Conservation (phyloP, 2,113 vertebrate species). For the Austrofundulus limnaeus region DNA sequence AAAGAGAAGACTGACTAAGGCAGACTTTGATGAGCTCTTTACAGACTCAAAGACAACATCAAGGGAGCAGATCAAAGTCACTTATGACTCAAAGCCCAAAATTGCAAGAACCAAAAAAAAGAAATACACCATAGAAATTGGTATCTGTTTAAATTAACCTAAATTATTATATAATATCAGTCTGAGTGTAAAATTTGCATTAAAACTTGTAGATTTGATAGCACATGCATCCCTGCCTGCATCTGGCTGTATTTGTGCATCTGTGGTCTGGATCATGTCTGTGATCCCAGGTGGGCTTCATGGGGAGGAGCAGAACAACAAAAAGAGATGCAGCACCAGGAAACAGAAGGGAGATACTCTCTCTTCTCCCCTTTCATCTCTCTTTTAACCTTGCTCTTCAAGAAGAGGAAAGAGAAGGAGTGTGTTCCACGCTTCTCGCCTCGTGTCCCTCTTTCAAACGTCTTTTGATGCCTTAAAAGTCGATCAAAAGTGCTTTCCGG, state of each 20-base stretch:
- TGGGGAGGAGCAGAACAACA: conserved; percentile 46
- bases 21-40: not conserved
- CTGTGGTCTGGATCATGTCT: conserved; percentile 41
- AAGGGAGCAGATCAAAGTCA: not conserved
- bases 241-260: not conserved
- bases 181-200: not conserved
- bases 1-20: conserved; percentile 12
- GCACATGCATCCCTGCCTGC: not conserved
- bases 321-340: conserved; percentile 48
- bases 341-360: conserved; percentile 62
- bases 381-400: conserved; percentile 64
- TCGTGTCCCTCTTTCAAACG: conserved; percentile 27
- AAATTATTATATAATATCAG: not conserved
- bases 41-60: not conserved
- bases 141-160: not conserved
- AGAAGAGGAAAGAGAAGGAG: conserved; percentile 7
- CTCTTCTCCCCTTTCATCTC: conserved; percentile 65
- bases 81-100: not conserved
- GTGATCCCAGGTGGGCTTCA: conserved; percentile 64
- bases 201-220: not conserved
- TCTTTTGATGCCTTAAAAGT: conserved; percentile 73
- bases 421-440: conserved; percentile 1
- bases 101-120: not conserved
- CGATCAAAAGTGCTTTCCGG: conserved; percentile 48
- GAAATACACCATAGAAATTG: not conserved